Evolutionary conservation across 2,797 vertebrate genomes (phyloP).

Genomic region (Linurgus olivaceus): DNA sequence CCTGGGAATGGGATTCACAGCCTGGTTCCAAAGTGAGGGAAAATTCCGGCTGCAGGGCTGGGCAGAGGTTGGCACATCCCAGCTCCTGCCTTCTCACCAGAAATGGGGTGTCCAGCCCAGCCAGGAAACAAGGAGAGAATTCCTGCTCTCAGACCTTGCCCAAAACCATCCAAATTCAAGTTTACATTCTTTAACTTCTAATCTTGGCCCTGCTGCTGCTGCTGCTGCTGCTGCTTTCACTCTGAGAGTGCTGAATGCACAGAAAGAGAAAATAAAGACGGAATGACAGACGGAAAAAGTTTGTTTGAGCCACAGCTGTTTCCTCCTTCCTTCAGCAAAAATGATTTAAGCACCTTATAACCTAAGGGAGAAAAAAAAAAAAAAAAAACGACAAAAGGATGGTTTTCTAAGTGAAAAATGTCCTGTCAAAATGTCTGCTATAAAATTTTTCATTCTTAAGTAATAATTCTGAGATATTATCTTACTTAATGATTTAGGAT

Average conservation of each 20-base stretch:
- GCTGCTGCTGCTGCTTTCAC: not conserved
- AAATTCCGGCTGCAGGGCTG: not conserved
- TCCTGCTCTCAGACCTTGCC: not conserved
- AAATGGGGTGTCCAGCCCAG: not conserved
- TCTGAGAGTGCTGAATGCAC: conserved; percentile 22
- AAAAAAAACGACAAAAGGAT: not conserved
- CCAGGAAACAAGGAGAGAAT: not conserved
- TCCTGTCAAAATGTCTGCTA: conserved; percentile 53
- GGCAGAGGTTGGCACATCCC: not conserved
- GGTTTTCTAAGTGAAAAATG: conserved; percentile 67
- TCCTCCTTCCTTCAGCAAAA: conserved; percentile 71
- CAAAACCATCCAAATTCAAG: not conserved
- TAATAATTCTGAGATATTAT: conserved; percentile 63
- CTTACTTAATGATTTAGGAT: conserved; percentile 65
- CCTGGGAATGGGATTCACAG: not conserved
- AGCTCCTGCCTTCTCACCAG: not conserved
- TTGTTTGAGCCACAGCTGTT: conserved; percentile 71
- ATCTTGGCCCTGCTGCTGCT: not conserved
- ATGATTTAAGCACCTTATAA: conserved; percentile 74
- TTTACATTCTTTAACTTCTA: conserved; percentile 50
- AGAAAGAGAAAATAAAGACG: not conserved
- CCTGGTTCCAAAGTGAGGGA: not conserved
- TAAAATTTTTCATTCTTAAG: conserved; percentile 62
- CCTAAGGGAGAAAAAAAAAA: not conserved
- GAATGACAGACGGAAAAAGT: conserved; percentile 62